These are phyloP conservation scores for Redunca redunca DNA, from an alignment of 2,113 vertebrate genomes.

Conservation along the genomic window DNA sequence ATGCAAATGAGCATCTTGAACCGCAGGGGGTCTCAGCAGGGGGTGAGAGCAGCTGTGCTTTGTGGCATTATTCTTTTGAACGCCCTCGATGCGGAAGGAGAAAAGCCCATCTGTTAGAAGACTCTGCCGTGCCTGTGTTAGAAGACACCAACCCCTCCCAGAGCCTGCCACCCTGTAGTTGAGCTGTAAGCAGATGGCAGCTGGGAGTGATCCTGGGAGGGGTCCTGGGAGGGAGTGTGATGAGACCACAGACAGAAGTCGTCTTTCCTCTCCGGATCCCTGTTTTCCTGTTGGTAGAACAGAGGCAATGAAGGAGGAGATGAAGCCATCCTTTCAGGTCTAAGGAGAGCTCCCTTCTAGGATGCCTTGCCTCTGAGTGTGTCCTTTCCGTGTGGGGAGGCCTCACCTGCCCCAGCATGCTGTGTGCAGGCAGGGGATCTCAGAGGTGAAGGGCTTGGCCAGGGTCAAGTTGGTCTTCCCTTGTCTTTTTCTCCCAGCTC, in stretches of 20 bases:
- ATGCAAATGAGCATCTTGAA: background rate
- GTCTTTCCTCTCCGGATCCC: background rate
- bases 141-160: background rate
- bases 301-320: background rate
- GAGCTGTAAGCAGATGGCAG: slow-evolving; percentile 20
- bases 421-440: background rate
- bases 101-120: background rate
- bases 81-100: background rate
- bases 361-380: background rate
- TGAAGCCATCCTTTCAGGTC: background rate
- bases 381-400: background rate
- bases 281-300: background rate
- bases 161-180: background rate
- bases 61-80: background rate
- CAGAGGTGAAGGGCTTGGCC: background rate
- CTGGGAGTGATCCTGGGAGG: background rate
- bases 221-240: background rate
- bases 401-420: background rate
- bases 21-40: background rate
- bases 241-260: background rate
- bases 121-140: background rate
- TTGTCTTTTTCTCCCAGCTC: slow-evolving; percentile 67
- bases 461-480: background rate
- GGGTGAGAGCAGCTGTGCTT: background rate
- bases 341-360: background rate